Evolutionary conservation across 2,888 invertebrate genomes (phyloP).

Genomic region (Quadriops clusia): DNA sequence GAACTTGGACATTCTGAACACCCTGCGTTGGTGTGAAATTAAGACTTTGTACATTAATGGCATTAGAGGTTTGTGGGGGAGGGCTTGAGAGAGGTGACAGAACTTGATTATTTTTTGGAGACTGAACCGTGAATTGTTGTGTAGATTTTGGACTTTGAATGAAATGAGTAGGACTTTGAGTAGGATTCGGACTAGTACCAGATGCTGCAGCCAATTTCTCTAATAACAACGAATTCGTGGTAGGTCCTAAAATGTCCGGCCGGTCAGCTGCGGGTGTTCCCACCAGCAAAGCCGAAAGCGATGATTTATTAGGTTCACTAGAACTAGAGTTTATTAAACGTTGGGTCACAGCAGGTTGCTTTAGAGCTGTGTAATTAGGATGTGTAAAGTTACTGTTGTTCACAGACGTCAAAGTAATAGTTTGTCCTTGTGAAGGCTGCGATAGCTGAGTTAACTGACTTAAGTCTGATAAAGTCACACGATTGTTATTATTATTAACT

Average conservation of each 20-base stretch:
- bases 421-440: constrained; percentile 28
- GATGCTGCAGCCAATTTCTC: constrained; percentile 42
- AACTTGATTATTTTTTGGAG: constrained; percentile 26
- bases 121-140: constrained; percentile 19
- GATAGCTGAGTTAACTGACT: constrained; percentile 26
- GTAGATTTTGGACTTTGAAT: constrained; percentile 27
- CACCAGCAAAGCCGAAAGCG: constrained; percentile 45
- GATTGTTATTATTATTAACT: constrained; percentile 30
- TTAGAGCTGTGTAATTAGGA: constrained; percentile 28
- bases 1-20: constrained; percentile 67
- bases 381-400: constrained; percentile 30
- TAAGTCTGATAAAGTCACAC: constrained; percentile 24
- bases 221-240: constrained; percentile 39
- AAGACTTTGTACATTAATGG: constrained; percentile 52
- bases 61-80: constrained; percentile 28
- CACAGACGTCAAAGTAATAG: constrained; percentile 33
- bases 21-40: constrained; percentile 61
- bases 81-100: constrained; percentile 51
- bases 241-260: constrained; percentile 42
- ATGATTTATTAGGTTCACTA: constrained; percentile 31
- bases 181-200: constrained; percentile 22
- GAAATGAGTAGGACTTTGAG: constrained; percentile 25
- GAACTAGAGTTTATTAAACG: constrained; percentile 15
- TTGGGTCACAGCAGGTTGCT: constrained; percentile 25
- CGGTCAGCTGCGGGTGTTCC: constrained; percentile 49